These are phyloP conservation scores for Microchrysa polita DNA, from an alignment of 2,888 invertebrate species.

Conservation along the genomic window DNA sequence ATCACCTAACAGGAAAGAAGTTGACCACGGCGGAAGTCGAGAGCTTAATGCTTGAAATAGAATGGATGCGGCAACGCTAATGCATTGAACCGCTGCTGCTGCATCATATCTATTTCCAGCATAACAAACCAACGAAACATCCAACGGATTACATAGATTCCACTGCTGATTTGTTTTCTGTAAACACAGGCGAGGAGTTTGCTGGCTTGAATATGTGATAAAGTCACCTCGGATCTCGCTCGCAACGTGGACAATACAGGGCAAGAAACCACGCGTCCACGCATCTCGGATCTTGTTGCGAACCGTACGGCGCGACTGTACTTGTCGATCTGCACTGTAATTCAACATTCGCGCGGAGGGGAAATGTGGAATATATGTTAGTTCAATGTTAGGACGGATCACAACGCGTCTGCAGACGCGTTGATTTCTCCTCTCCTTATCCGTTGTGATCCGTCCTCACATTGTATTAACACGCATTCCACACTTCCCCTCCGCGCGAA, in stretches of 20 bases:
- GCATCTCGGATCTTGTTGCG: slow-evolving; percentile 31
- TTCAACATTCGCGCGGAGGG: not conserved
- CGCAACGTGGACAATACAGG: too few relatives aligned
- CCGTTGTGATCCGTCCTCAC: not conserved
- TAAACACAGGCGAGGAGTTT: not conserved
- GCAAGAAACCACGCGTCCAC: not conserved
- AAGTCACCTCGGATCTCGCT: slow-evolving; percentile 24
- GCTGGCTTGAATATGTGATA: slow-evolving; percentile 34
- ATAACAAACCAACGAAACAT: too few relatives aligned
- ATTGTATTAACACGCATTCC: too few relatives aligned
- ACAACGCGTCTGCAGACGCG: not conserved
- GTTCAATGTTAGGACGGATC: not conserved
- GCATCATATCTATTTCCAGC: too few relatives aligned
- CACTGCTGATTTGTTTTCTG: not conserved
- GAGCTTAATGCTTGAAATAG: too few relatives aligned
- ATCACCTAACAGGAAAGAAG: not conserved
- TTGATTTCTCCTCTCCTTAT: not conserved
- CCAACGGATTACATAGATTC: too few relatives aligned
- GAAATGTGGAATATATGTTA: slow-evolving; percentile 26
- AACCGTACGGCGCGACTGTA: not conserved
- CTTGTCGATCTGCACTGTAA: too few relatives aligned
- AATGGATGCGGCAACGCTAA: too few relatives aligned
- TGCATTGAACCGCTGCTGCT: too few relatives aligned
- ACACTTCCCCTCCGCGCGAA: not conserved
- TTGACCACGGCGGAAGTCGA: too few relatives aligned